Conservation (phyloP, 2,888 invertebrate genomes). For the Pseudolycoriella hygida region DNA sequence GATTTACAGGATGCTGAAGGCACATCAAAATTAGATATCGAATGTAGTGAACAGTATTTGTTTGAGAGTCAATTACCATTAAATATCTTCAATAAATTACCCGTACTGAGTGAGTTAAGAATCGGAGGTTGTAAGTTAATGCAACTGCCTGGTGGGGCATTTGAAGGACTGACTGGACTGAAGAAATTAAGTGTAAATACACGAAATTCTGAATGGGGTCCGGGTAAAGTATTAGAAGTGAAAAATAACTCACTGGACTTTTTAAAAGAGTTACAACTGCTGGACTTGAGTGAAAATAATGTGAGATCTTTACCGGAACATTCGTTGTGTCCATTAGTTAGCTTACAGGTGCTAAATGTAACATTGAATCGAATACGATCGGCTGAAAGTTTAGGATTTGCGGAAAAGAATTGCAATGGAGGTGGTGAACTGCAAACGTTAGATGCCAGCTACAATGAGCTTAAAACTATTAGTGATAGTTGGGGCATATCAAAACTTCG, state of each 20-base stretch:
- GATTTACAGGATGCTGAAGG: conserved; percentile 42
- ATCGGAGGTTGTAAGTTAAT: conserved; percentile 67
- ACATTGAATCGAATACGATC: conserved; percentile 68
- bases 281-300: conserved; percentile 72
- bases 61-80: conserved; percentile 61
- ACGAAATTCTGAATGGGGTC: conserved; percentile 63
- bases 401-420: conserved; percentile 14
- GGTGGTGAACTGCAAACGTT: conserved; percentile 56
- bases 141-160: conserved; percentile 54
- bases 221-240: conserved; percentile 56
- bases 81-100: conserved; percentile 52
- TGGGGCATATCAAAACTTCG: conserved; percentile 58
- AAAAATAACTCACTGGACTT: conserved; percentile 53
- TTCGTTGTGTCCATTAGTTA: conserved; percentile 60
- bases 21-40: conserved; percentile 51
- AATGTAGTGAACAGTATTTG: conserved; percentile 61
- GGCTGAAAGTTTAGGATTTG: conserved; percentile 56
- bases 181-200: conserved; percentile 63
- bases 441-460: conserved; percentile 66
- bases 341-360: conserved; percentile 65
- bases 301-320: conserved; percentile 62
- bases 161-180: conserved; percentile 62
- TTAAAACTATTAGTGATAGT: conserved; percentile 51
- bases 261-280: conserved; percentile 56
- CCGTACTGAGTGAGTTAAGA: conserved; percentile 54